Evolutionary conservation across 2,113 vertebrate species (phyloP).

Genomic region (Xiphophorus maculatus): DNA sequence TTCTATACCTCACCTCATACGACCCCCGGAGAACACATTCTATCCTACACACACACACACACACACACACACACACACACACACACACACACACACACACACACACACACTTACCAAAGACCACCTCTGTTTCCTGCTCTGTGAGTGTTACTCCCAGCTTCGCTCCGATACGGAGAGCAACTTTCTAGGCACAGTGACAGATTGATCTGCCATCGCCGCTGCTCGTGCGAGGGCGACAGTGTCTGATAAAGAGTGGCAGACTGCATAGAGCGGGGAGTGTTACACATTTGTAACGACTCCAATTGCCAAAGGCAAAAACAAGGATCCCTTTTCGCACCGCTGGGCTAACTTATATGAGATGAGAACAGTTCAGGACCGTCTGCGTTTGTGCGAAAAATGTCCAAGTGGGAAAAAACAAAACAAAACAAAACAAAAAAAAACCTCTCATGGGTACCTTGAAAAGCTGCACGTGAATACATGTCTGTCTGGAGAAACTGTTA

Average conservation of each 20-base stretch:
- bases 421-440: neutral
- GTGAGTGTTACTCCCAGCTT: neutral
- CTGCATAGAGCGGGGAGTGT: neutral
- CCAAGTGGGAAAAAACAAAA: neutral
- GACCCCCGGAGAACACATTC: constrained; percentile 5
- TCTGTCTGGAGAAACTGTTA: neutral
- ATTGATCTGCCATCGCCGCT: constrained; percentile 30
- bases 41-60: neutral
- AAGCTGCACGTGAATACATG: constrained; percentile 2
- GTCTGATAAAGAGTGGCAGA: constrained; percentile 19
- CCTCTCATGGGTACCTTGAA: neutral
- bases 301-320: constrained; percentile 28
- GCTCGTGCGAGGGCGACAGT: constrained; percentile 13
- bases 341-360: constrained; percentile 40
- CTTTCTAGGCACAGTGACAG: constrained; percentile 25
- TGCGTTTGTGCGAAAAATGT: neutral
- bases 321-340: constrained; percentile 9
- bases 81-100: neutral
- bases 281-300: constrained; percentile 6
- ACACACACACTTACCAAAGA: neutral
- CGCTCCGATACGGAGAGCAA: neutral
- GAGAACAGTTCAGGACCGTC: constrained; percentile 12
- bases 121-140: constrained; percentile 18
- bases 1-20: constrained; percentile 1
- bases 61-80: neutral